Base-by-base conservation (phyloP, 2,113 vertebrate genomes). In the Trematomus loennbergii region DNA sequence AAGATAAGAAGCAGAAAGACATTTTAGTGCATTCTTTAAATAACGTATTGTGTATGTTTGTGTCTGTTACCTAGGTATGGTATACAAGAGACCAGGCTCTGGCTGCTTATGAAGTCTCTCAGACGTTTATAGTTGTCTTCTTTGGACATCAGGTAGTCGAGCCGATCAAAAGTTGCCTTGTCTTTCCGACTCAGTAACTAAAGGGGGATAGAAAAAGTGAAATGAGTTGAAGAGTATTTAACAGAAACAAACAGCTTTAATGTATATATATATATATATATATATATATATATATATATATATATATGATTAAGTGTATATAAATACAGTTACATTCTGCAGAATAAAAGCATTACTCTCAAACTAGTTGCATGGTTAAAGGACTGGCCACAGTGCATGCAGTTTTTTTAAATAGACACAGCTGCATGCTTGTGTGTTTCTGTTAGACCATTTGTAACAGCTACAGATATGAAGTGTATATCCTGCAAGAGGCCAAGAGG, bases 71-170 rank as follows among this genome's bases (percentile, higher is more conserved):
- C 98, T 91, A 99, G 94, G 91, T 99, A 99, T 12, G 98, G 98
- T 91, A 99, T 99, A 83, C 98, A 99, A 29, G 98, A 97, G 75
- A 97, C 98, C 98, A 99, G 99, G 95, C 98, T 99, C 95, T 99
- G 96, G 93, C 97, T 99, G 93, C 96, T 97, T 88, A 99, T 98
- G 91, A 96, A 98, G 90, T 99, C 97, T 93, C 98, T 95, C 86
- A 99, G 96, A 48, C 98, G 96, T 92, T 98, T 99, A 90, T 99
- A 99, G 94, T 99, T 99, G 93, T 99, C 98, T 94, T 99, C 98
- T 96, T 99, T 99, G 91, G 97, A 97, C 96, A 99, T 99, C 87
- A 99, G 96, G 91, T 97, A 99, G 87, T 99, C 97, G 75, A 99
- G 79, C 64, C 98, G 97, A 85, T 99, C 98, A 93, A 99, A 99